Percentiles rank a stretch among this genome's conserved stretches.
Conservation (phyloP, 2,797 vertebrate species). For the Pangasius macronema region DNA sequence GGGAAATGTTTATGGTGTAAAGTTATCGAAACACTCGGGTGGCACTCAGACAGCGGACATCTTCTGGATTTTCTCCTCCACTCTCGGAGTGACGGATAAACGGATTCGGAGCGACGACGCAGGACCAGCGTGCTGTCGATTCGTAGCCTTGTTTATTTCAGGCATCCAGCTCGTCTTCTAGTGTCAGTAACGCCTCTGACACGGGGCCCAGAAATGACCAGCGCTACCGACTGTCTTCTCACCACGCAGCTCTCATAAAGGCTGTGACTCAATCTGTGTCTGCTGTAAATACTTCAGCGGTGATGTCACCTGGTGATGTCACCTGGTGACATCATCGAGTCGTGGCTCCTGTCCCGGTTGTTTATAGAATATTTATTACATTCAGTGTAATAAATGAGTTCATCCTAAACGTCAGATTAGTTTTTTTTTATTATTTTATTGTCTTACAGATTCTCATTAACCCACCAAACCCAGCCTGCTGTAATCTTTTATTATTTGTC, state of each 20-base stretch:
- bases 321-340: neutral
- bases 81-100: neutral
- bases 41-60: neutral
- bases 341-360: neutral
- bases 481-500: neutral
- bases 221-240: neutral
- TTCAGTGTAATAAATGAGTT: neutral
- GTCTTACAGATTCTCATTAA: neutral
- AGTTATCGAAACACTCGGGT: neutral
- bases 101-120: neutral
- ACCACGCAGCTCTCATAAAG: neutral
- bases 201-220: neutral
- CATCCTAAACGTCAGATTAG: too few species aligned
- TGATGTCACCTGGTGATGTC: neutral
- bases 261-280: neutral
- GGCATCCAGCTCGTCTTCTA: neutral
- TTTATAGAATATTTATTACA: neutral
- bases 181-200: neutral
- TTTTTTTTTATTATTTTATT: neutral
- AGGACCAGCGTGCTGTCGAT: neutral
- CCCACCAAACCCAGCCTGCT: neutral
- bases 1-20: neutral
- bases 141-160: neutral
- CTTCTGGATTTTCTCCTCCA: neutral
- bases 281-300: neutral